These are phyloP conservation scores for Resseliella maxima DNA, from an alignment of 2,888 invertebrate species.

Conservation along the genomic window DNA sequence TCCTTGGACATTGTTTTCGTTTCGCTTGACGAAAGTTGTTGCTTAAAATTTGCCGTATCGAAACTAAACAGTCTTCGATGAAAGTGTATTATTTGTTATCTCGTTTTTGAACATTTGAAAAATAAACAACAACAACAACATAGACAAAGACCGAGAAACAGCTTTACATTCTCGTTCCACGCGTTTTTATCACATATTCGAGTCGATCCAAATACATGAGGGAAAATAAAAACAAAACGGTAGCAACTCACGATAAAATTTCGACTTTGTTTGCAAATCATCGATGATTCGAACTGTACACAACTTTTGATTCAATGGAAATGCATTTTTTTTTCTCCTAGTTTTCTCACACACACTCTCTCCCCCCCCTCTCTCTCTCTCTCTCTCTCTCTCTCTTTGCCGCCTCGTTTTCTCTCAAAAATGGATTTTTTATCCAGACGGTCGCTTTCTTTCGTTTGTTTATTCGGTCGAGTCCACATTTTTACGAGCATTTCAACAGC, in stretches of 20 bases:
- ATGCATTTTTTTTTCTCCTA: neutral
- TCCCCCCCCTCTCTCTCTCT: no score
- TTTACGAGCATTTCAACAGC: neutral
- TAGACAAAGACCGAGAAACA: neutral
- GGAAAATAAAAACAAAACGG: neutral
- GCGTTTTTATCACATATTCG: no score
- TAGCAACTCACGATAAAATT: neutral
- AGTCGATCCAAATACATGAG: neutral
- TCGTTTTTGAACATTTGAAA: constrained; percentile 28
- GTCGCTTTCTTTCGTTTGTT: neutral
- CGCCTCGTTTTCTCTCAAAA: neutral
- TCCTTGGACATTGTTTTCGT: constrained; percentile 12
- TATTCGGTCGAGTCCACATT: neutral
- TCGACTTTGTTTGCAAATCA: neutral
- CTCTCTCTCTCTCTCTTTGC: neutral
- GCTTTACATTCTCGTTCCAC: neutral
- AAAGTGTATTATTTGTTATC: constrained; percentile 33
- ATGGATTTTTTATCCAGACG: neutral
- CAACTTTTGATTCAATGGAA: constrained; percentile 45
- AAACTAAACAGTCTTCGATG: constrained; percentile 33
- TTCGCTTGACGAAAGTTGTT: neutral
- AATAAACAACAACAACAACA: constrained; percentile 26
- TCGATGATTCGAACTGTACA: constrained; percentile 46
- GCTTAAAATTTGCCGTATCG: neutral
- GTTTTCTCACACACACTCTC: no score